Base-by-base conservation (phyloP, 1,140 invertebrate species). In the Tachypleus tridentatus region DNA sequence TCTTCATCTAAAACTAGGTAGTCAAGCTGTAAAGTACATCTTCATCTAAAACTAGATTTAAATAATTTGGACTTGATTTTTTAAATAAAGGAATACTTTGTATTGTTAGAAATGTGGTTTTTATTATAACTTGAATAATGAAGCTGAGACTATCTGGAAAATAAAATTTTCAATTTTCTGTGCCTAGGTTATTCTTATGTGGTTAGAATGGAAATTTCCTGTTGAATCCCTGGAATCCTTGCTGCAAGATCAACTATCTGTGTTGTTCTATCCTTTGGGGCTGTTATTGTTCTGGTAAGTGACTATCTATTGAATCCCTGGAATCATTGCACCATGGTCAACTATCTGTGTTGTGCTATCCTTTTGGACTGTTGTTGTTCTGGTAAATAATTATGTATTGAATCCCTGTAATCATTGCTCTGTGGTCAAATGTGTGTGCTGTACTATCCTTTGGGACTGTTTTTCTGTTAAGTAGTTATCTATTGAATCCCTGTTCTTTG, bases 211-310 rank as follows among this genome's bases (percentile, higher is more conserved):
- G 57, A 62, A 67, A 9, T 53, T 67, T 5, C 51, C 60, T 7
- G 52, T 62, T 10, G 29, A 11, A 49, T 57, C 60, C 48, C 49
- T 67, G 11, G 66, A 67, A 60, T 56, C 60, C 7, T 64, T 64
- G 62, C 64, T 67, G 10, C 10, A 56, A 50, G 7, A 62, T 47
- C 56, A 64, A 56, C 51, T 52, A 53, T 29, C n/a, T 52, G 51
- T 67, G 50, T 67, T 64, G 52, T 58, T 51, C 50, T 67, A 64
- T 57, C 63, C 63, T 49, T 60, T 67, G 48, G 57, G 60, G 11
- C n/a, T 67, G 47, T 29, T 67, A 48, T 49, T 67, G 49, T 60
- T 64, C 49, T 64, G 63, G 66, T 67, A 57, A 50, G 58, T 61
- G 47, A 54, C n/a, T 54, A 54, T n/a, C 7, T 54, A 54, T n/a